A percentile compares a stretch with the other conserved stretches of the same genome.
phyloP scores from a whole-genome alignment of 2,888 invertebrate species.

The Clunio marinus region DNA sequence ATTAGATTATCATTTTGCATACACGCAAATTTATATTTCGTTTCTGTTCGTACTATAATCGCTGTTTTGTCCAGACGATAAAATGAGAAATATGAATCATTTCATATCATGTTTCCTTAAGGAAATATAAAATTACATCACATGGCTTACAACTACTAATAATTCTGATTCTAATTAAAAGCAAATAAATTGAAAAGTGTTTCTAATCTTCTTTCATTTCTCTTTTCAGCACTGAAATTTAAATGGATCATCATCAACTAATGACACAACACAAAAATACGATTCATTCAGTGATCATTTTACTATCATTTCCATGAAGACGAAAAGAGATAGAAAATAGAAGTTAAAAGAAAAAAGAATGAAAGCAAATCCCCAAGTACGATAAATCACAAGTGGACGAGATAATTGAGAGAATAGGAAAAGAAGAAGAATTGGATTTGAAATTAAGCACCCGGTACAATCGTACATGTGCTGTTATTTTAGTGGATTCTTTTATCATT shows the following conservation, averaged over 20 bases:
- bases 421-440: background rate
- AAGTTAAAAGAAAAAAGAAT: background rate
- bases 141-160: too few species aligned
- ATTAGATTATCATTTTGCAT: slow-evolving; percentile 26
- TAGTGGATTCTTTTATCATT: background rate
- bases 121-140: too few species aligned
- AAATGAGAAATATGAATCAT: too few species aligned
- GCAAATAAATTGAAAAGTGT: slow-evolving; percentile 9
- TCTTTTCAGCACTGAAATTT: background rate
- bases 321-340: background rate
- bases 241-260: background rate
- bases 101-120: too few species aligned
- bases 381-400: slow-evolving; percentile 14
- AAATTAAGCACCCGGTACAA: slow-evolving; percentile 4
- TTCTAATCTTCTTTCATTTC: slow-evolving; percentile 15
- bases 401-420: background rate
- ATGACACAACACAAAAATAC: slow-evolving; percentile 10
- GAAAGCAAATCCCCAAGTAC: background rate
- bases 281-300: background rate
- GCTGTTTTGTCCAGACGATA: too few species aligned
- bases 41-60: too few species aligned
- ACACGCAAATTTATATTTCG: slow-evolving; percentile 17
- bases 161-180: background rate
- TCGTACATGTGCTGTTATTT: background rate
- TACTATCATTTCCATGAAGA: background rate